Base-by-base conservation (phyloP, 2,888 invertebrate genomes). In the Acanthococcus lagerstroemiae region DNA sequence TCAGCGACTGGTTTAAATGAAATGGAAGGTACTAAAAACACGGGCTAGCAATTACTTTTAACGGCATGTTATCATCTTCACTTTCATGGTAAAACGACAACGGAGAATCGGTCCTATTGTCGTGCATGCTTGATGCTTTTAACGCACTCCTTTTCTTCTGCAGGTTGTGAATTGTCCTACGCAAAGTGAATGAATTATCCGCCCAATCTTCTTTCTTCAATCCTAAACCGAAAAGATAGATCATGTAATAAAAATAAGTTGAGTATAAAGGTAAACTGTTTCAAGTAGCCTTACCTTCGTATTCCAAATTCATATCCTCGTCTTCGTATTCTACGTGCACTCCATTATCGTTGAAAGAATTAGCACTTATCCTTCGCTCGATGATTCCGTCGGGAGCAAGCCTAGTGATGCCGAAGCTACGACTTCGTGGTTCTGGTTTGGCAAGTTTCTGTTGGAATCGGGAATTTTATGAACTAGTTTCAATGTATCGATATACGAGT, bases 231-330 rank as follows among this genome's bases (percentile, higher is more conserved):
- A n/a, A n/a, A n/a, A 4, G n/a, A n/a, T n/a, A n/a, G 3, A 52
- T 12, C n/a, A n/a, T n/a, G n/a, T n/a, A n/a, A n/a, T n/a, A n/a
- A n/a, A n/a, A n/a, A n/a, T n/a, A n/a, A n/a, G n/a, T n/a, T n/a
- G n/a, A n/a, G n/a, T n/a, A n/a, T n/a, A n/a, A n/a, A n/a, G n/a
- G n/a, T n/a, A n/a, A n/a, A n/a, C n/a, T n/a, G n/a, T n/a, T n/a
- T n/a, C n/a, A n/a, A n/a, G n/a, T n/a, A n/a, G n/a, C n/a, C n/a
- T 63, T 37, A 63, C 61, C 26, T 63, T 63, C 61, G 15, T 63
- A 30, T n/a, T 63, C 61, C 52, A 63, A 54, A 22, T 50, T 22
- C 52, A 63, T 63, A 24, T 63, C 61, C 9, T 60, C 60, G 24
- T 54, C 61, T 44, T 63, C 61, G 27, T 63, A 63, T 37, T 63